Evolutionary conservation across 2,888 invertebrate genomes (phyloP).

Genomic region (Incurvaria masculella): DNA sequence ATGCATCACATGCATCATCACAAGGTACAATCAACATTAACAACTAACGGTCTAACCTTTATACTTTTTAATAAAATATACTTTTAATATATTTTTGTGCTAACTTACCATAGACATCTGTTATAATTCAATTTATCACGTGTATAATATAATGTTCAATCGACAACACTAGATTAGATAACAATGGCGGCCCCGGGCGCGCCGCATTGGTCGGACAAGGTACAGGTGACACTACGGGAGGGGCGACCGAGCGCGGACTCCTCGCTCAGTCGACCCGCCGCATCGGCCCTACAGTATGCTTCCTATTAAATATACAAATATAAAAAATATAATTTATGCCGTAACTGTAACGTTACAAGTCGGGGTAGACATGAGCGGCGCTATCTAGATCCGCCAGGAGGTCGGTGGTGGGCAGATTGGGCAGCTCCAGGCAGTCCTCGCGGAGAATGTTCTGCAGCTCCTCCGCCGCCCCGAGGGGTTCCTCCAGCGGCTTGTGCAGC

Average conservation of each 20-base stretch:
- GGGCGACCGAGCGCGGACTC: too few relatives aligned
- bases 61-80: conserved; percentile 22
- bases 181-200: conserved; percentile 37
- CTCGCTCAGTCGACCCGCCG: too few relatives aligned
- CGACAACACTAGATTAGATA: background rate
- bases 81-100: conserved; percentile 46
- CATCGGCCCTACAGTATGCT: background rate
- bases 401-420: conserved; percentile 37
- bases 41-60: background rate
- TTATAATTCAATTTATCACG: conserved; percentile 17
- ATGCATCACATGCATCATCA: background rate
- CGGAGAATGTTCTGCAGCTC: conserved; percentile 44
- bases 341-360: too few relatives aligned
- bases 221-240: conserved; percentile 22
- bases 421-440: conserved; percentile 36
- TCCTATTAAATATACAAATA: background rate
- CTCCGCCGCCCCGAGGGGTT: conserved; percentile 30
- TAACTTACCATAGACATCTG: conserved; percentile 57
- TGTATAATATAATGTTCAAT: background rate
- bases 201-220: conserved; percentile 45
- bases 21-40: background rate
- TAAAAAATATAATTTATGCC: background rate
- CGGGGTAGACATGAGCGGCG: conserved; percentile 43
- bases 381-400: conserved; percentile 47
- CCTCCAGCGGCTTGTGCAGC: conserved; percentile 26